A percentile compares a stretch with the other conserved stretches of the same genome.
phyloP scores from a whole-genome alignment of 1,140 invertebrate genomes.

The Drosophila leontia region DNA sequence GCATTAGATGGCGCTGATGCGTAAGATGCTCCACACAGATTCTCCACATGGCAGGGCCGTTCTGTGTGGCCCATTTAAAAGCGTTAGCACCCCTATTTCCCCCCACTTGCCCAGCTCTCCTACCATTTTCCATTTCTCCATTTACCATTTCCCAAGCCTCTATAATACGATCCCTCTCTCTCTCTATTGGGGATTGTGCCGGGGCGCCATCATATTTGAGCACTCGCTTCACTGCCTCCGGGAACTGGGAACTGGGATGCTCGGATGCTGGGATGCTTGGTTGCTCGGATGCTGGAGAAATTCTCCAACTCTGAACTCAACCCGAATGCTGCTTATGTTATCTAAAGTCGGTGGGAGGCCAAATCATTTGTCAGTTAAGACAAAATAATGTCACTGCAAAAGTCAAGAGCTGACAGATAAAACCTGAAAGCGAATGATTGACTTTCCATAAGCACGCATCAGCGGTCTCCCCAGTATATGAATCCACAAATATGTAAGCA shows the following conservation, averaged over 20 bases:
- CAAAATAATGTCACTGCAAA: slow-evolving; percentile 65
- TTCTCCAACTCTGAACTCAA: slow-evolving; percentile 6
- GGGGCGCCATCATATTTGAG: slow-evolving; percentile 61
- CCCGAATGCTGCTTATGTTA: slow-evolving; percentile 40
- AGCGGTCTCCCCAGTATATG: slow-evolving; percentile 40
- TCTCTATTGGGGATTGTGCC: slow-evolving; percentile 10
- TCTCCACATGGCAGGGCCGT: slow-evolving; percentile 44
- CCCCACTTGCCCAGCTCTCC: not conserved
- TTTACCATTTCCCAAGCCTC: slow-evolving; percentile 24
- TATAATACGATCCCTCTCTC: slow-evolving; percentile 36
- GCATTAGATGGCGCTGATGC: slow-evolving; percentile 57
- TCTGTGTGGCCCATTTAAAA: slow-evolving; percentile 67
- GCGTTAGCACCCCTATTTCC: slow-evolving; percentile 33
- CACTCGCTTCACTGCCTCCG: slow-evolving; percentile 60
- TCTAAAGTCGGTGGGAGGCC: slow-evolving; percentile 30
- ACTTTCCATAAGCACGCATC: slow-evolving; percentile 74
- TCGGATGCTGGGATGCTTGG: not conserved
- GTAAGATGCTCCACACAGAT: slow-evolving; percentile 55
- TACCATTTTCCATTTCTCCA: not conserved
- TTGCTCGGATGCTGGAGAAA: not conserved
- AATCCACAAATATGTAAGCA: slow-evolving; percentile 22
- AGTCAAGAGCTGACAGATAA: slow-evolving; percentile 65
- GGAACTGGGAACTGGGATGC: not conserved
- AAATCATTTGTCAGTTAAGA: slow-evolving; percentile 78
- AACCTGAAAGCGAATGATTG: slow-evolving; percentile 74